Base-by-base conservation (phyloP, 2,797 vertebrate genomes). In the Phoxinus dragarum region DNA sequence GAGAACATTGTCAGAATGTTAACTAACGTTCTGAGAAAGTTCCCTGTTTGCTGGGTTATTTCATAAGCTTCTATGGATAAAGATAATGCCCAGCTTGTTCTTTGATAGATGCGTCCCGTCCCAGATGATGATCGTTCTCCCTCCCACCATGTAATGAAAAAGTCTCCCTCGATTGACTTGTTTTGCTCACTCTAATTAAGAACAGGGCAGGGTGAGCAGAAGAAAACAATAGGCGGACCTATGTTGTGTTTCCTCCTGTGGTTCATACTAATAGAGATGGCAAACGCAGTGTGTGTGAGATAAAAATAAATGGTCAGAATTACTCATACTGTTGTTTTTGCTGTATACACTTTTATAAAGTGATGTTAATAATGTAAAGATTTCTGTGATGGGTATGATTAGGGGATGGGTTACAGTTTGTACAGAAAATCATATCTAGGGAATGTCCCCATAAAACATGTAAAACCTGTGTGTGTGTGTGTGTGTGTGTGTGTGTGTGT, bases 181-280 rank as follows among this genome's bases (percentile, higher is more conserved):
- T 76, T 76, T 76, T 56, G 52, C 74, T 76, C 73, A 76, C 52
- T 76, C 52, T 56, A 76, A 76, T 76, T 56, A 76, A 38, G 52
- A 76, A 38, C 34, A 38, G 74, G 52, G 49, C 34, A 56, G 74
- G 74, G 12, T 56, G 49, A 56, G 52, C 34, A 38, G 38, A n/a
- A n/a, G 11, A 76, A 56, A 38, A 76, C 74, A 76, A 76, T 56
- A 38, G 49, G 31, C 54, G 3, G n/a, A 76, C 21, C 74, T 76
- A 38, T 0, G 21, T 34, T 38, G 21, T 56, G 21, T 76, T 38
- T 56, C 34, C 74, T 56, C 74, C 34, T 38, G 74, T 76, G 49
- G 49, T 56, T 76, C 34, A 56, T 56, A 76, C 6, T 76, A 76
- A 56, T 76, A 38, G 11, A 76, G 49, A 76, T 38, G 74, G 49